A percentile compares a stretch with the other conserved stretches of the same genome.
phyloP scores from a whole-genome alignment of 2,888 invertebrate genomes.

The Acleris emargana region DNA sequence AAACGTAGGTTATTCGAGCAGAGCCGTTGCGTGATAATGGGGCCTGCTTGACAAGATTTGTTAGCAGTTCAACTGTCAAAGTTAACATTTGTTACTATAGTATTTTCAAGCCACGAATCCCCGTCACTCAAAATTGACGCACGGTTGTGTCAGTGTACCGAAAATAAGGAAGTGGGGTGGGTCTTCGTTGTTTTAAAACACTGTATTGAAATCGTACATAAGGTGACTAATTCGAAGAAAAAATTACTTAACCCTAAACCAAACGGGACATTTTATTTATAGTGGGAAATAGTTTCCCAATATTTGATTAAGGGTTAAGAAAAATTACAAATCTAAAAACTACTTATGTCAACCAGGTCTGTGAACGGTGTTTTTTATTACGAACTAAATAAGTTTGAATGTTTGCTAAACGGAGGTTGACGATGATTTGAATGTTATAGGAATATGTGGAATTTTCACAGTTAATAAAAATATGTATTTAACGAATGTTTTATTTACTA shows the following conservation, averaged over 20 bases:
- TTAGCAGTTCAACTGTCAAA: neutral
- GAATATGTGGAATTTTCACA: slow-evolving; percentile 69
- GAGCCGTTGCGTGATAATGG: slow-evolving; percentile 42
- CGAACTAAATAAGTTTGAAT: slow-evolving; percentile 40
- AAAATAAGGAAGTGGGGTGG: no score
- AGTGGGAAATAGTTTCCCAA: no score
- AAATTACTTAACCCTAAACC: no score
- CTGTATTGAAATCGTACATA: no score
- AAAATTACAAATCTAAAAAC: slow-evolving; percentile 16
- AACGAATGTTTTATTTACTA: slow-evolving; percentile 51
- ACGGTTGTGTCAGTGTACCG: no score
- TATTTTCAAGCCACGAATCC: no score
- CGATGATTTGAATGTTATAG: slow-evolving; percentile 59
- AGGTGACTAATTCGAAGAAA: no score
- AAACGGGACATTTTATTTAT: no score
- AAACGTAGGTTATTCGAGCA: slow-evolving; percentile 49
- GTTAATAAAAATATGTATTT: slow-evolving; percentile 73
- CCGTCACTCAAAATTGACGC: no score
- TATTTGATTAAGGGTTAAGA: no score
- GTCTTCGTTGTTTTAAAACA: no score
- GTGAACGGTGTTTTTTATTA: slow-evolving; percentile 41
- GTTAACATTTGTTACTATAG: neutral
- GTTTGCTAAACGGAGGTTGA: slow-evolving; percentile 50
- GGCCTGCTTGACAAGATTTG: slow-evolving; percentile 29
- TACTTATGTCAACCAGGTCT: slow-evolving; percentile 40